Evolutionary conservation across 2,888 invertebrate species (phyloP).

Genomic region (Metalampra italica): DNA sequence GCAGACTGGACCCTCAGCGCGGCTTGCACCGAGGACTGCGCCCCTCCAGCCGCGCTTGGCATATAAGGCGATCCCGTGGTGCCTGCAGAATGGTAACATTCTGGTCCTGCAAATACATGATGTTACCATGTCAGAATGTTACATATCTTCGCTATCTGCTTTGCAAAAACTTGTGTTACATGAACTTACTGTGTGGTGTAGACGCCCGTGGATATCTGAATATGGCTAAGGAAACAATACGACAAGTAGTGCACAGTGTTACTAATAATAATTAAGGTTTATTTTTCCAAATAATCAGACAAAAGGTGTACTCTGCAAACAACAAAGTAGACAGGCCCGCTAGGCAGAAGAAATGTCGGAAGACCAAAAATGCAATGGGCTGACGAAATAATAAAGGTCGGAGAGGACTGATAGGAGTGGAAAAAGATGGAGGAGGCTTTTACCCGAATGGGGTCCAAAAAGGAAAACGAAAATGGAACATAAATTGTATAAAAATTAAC

Average conservation of each 20-base stretch:
- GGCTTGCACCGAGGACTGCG: constrained; percentile 47
- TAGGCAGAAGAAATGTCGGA: no score
- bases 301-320: no score
- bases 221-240: constrained; percentile 52
- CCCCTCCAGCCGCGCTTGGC: constrained; percentile 47
- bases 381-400: no score
- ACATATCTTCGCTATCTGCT: background rate
- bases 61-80: constrained; percentile 54
- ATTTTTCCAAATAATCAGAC: no score
- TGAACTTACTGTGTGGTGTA: constrained; percentile 71
- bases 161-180: background rate
- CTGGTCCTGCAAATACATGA: constrained; percentile 45
- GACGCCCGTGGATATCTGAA: constrained; percentile 73
- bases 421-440: no score
- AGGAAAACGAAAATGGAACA: no score
- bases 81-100: constrained; percentile 63
- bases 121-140: background rate
- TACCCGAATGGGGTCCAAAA: no score
- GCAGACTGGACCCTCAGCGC: constrained; percentile 54
- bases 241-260: background rate
- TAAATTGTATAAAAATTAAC: no score
- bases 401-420: no score
- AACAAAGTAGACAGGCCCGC: no score
- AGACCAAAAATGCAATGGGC: no score
- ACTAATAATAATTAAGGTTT: no score